Base-by-base conservation (phyloP, 2,113 vertebrate genomes). In the Thalassoma bifasciatum region DNA sequence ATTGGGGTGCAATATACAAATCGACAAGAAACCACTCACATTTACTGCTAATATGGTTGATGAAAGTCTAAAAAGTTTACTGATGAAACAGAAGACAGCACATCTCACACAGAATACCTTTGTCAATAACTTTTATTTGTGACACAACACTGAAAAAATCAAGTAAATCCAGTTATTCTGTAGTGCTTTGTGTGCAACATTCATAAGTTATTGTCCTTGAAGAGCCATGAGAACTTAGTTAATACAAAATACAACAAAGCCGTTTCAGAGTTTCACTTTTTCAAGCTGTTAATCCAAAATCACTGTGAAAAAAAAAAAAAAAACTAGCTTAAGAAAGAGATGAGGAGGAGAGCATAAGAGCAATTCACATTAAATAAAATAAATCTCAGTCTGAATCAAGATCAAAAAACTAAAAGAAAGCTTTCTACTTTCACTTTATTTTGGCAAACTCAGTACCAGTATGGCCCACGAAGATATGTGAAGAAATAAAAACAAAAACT, bases 111-210 rank as follows among this genome's bases (percentile, higher is more conserved):
- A 64, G 56, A 77, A 23, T 10, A 58, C 3, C 2, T 11, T 77
- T 4, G 40, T 75, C 60, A 72, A 73, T 82, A 77, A 23, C 19
- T 66, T 91, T 92, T 92, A 85, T 86, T 90, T 84, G 83, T 87
- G 81, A 88, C 63, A 77, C 81, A 83, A 89, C 82, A 91, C 72
- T 80, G 81, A 73, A 65, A 87, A 87, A 86, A 81, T 93, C 89
- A 92, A 92, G 92, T 91, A 91, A 90, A 84, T 85, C 90, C 90
- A 91, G 91, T 87, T 86, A 68, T 77, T 85, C 61, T 85, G 77
- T 85, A 90, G 86, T 90, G 84, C 79, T 88, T 72, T 66, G 74
- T 83, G 83, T 89, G 85, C 63, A 83, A 92, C 90, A 93, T 91
- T 92, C 90, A 86, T 82, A n/a, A 30, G 75, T 79, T 91, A 72